These are phyloP conservation scores for Lophura nycthemera DNA, from an alignment of 2,113 vertebrate genomes.

Conservation along the genomic window DNA sequence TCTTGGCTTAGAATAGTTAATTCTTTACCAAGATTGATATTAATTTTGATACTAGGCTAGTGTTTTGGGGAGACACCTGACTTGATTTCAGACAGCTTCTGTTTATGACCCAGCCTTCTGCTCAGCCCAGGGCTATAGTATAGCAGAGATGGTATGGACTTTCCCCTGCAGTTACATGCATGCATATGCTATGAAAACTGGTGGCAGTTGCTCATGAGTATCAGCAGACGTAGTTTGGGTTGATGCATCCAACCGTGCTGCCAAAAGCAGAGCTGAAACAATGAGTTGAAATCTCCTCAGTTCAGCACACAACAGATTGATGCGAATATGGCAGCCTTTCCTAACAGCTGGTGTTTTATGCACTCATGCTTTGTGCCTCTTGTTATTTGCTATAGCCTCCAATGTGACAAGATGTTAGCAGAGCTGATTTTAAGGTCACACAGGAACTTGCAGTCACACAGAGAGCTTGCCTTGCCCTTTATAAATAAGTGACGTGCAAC, in stretches of 20 bases:
- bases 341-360: background rate
- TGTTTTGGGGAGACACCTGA: background rate
- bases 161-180: background rate
- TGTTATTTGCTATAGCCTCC: background rate
- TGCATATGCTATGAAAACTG: background rate
- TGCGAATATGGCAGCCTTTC: background rate
- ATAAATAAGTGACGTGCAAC: background rate
- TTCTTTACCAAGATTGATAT: background rate
- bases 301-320: background rate
- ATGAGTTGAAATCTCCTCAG: background rate
- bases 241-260: background rate
- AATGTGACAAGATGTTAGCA: background rate
- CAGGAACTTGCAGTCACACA: background rate
- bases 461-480: background rate
- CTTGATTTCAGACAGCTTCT: background rate
- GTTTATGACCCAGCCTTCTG: background rate
- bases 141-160: accelerated
- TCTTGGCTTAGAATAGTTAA: background rate
- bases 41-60: background rate
- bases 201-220: background rate
- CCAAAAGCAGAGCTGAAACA: background rate
- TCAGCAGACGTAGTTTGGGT: background rate
- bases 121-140: background rate
- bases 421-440: background rate
- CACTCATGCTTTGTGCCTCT: background rate